These are phyloP conservation scores for Leptoclinus maculatus DNA, from an alignment of 2,797 vertebrate genomes.

Conservation along the genomic window DNA sequence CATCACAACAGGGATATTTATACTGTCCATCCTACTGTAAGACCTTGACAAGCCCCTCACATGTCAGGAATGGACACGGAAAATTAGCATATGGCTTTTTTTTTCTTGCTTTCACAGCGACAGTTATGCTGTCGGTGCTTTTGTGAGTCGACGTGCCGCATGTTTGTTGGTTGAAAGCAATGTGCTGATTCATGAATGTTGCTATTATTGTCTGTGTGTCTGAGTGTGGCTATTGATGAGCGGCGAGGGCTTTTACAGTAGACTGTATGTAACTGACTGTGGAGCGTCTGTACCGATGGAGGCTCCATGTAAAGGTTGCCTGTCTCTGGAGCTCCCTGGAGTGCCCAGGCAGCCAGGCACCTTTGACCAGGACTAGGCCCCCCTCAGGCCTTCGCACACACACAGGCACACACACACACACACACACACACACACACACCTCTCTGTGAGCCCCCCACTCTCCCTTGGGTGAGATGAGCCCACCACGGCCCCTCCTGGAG, in stretches of 20 bases:
- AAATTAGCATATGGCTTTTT: constrained; percentile 39
- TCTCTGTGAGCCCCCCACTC: constrained; percentile 70
- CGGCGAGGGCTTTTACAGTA: constrained; percentile 64
- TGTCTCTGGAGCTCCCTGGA: constrained; percentile 75
- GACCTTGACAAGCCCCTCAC: constrained; percentile 76
- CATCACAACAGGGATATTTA: constrained; percentile 81
- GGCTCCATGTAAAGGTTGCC: constrained; percentile 77
- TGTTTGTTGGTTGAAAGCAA: constrained; percentile 22
- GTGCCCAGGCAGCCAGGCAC: constrained; percentile 76
- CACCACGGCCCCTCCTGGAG: constrained; percentile 71
- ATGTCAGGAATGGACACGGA: constrained; percentile 55
- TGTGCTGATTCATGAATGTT: constrained; percentile 62
- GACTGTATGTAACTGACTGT: constrained; percentile 69
- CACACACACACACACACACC: constrained; percentile 48
- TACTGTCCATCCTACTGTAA: constrained; percentile 67
- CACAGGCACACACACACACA: constrained; percentile 50
- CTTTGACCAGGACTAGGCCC: constrained; percentile 75
- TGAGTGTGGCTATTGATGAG: constrained; percentile 71
- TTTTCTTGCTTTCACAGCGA: not conserved
- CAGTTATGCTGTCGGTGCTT: constrained; percentile 1
- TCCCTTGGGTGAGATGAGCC: constrained; percentile 78
- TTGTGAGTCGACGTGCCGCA: constrained; percentile 17
- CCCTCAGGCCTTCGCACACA: constrained; percentile 63
- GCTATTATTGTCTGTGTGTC: constrained; percentile 60
- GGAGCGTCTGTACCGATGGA: constrained; percentile 65